A percentile compares a stretch with the other conserved stretches of the same genome.
Evolutionary conservation across 2,888 invertebrate genomes (phyloP).

Genomic region (Drosophila trichaetosa): DNA sequence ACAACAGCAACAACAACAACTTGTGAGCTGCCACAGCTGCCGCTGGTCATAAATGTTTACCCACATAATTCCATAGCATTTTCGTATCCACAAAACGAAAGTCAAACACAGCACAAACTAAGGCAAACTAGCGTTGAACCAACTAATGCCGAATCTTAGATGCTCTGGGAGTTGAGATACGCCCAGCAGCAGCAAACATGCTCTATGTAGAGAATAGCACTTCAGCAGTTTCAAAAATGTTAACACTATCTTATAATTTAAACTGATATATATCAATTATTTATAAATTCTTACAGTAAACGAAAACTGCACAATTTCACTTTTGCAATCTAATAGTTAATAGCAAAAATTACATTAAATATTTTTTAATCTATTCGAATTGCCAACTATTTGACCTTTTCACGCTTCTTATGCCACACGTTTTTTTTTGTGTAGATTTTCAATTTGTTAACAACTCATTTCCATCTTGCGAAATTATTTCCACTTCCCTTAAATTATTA

Average conservation of each 20-base stretch:
- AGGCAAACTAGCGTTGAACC: not conserved
- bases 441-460: not conserved
- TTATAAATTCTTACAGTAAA: not conserved
- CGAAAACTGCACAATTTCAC: not conserved
- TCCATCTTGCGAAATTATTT: not conserved
- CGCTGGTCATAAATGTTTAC: slow-evolving; percentile 80
- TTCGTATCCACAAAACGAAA: slow-evolving; percentile 69
- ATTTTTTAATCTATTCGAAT: not conserved
- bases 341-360: not conserved
- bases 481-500: not conserved
- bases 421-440: not conserved
- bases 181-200: not conserved
- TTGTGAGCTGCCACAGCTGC: slow-evolving; percentile 38
- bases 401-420: not conserved
- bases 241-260: not conserved
- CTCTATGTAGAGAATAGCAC: not conserved
- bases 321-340: not conserved
- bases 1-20: slow-evolving; percentile 6
- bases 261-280: not conserved
- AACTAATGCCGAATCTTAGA: slow-evolving; percentile 5
- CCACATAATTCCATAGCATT: slow-evolving; percentile 77
- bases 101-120: slow-evolving; percentile 65
- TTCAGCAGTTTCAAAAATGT: not conserved
- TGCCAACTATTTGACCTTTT: not conserved
- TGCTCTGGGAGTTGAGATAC: slow-evolving; percentile 8